phyloP scores from a whole-genome alignment of 2,888 invertebrate species.

The Eustalomyia histrio region DNA sequence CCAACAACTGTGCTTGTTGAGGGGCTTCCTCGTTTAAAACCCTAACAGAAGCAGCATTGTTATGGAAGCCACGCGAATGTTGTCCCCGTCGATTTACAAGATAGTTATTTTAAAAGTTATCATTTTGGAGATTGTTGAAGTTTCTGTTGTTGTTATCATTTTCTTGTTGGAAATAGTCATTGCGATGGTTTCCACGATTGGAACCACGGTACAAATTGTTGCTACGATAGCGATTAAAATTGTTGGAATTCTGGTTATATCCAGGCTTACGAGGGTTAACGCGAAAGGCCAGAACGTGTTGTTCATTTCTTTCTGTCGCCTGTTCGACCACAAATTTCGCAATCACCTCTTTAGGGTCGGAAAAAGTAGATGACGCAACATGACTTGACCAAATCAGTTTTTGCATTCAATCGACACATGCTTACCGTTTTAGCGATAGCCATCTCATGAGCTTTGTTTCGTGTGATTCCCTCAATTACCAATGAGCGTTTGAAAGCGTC shows the following conservation, averaged over 20 bases:
- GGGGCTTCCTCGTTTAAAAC: conserved; percentile 9
- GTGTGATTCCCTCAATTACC: conserved; percentile 31
- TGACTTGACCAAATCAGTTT: conserved; percentile 7
- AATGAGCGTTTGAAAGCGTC: conserved; percentile 37
- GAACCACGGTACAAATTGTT: conserved; percentile 7
- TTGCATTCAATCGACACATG: conserved; percentile 3
- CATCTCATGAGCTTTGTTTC: conserved; percentile 28
- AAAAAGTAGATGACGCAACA: conserved; percentile 33
- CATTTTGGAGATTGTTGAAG: not conserved
- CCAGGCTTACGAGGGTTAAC: not conserved
- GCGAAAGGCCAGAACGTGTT: conserved; percentile 21
- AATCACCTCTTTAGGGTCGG: conserved; percentile 32
- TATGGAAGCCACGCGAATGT: too few relatives aligned
- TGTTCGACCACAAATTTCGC: conserved; percentile 28
- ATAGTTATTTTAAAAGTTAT: too few relatives aligned
- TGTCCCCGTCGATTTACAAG: too few relatives aligned
- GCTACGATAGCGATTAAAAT: conserved; percentile 9
- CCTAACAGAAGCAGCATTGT: too few relatives aligned
- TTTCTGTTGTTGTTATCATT: conserved; percentile 3
- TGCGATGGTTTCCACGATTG: conserved; percentile 7
- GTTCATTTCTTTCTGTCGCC: too few relatives aligned
- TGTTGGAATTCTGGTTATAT: not conserved
- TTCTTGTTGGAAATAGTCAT: not conserved
- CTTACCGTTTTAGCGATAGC: too few relatives aligned
- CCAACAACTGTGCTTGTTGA: too few relatives aligned